These are phyloP conservation scores for Fragum fragum DNA, from an alignment of 2,888 invertebrate genomes.

Conservation along the genomic window DNA sequence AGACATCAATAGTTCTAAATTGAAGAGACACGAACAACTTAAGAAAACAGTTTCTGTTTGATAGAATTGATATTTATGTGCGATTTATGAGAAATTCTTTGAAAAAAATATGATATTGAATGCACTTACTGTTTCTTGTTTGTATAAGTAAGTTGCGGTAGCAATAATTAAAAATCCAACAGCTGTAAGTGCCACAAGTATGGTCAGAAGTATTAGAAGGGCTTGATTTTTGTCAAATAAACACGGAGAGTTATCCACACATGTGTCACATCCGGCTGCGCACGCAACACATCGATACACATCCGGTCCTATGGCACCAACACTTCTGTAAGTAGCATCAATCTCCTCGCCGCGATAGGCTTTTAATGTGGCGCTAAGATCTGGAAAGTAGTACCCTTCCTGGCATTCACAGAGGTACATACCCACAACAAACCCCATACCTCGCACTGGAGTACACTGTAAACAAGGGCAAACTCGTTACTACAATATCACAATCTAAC, in stretches of 20 bases:
- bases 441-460: conserved; percentile 78
- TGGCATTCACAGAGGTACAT: conserved; percentile 81
- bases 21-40: no score
- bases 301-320: conserved; percentile 32
- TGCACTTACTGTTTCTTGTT: conserved; percentile 60
- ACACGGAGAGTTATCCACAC: conserved; percentile 82
- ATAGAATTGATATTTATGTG: no score
- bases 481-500: no score
- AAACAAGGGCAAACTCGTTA: no score
- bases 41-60: no score
- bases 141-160: conserved; percentile 56
- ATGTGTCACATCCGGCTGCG: conserved; percentile 82
- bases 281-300: conserved; percentile 78
- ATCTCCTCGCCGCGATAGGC: conserved; percentile 78
- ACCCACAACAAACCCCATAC: conserved; percentile 81
- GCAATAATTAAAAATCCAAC: conserved; percentile 58
- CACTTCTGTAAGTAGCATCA: conserved; percentile 66
- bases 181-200: conserved; percentile 68
- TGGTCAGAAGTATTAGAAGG: conserved; percentile 67
- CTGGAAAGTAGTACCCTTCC: conserved; percentile 84
- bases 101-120: no score
- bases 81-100: no score
- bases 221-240: conserved; percentile 70
- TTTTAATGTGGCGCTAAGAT: conserved; percentile 50
- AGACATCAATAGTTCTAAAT: no score